Base-by-base conservation (phyloP, 1,140 invertebrate species). In the Drosophila orena region DNA sequence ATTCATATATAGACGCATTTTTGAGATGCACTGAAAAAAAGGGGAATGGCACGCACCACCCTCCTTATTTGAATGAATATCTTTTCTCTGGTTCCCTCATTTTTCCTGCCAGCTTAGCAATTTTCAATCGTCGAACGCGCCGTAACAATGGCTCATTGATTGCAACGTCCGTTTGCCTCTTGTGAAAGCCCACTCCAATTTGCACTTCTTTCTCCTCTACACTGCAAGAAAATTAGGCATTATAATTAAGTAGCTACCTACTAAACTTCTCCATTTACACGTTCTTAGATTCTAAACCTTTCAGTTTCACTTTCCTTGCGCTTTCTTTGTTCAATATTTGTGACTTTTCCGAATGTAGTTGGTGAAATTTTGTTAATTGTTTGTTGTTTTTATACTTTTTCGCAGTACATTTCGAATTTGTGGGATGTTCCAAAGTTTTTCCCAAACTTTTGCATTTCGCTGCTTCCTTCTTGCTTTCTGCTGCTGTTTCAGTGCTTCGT, bases 121-220 rank as follows among this genome's bases (percentile, higher is more conserved):
- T 81, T 85, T 78, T 71, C 81, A 85, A 85, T 88, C 81, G 81
- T 75, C 60, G 83, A 88, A 85, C 83, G 81, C 83, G 74, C 42
- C 64, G 74, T 81, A 86, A 86, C 81, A 86, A 86, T 86, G 59
- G 70, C 61, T 57, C 81, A 83, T 86, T 86, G 81, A 86, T 86
- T 86, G 81, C 78, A 79, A 65, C 40, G 35, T 52, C 53, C 22
- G 24, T 38, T 62, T 68, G 30, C 60, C 60, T 27, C 37, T 20
- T 58, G 30, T 10, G 24, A 24, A 46, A 12, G 35, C 12, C 47
- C 35, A 42, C 46, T 72, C 11, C 68, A 35, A 14, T 24, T 57
- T 15, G 5, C 15, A 15, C 34, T 40, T 49, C 12, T 43, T 20
- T 0, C 52, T 20, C 30, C 46, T 1, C 34, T 1, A 6, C 34